These are phyloP conservation scores for Macquaria australasica DNA, from an alignment of 2,113 vertebrate species.

Conservation along the genomic window DNA sequence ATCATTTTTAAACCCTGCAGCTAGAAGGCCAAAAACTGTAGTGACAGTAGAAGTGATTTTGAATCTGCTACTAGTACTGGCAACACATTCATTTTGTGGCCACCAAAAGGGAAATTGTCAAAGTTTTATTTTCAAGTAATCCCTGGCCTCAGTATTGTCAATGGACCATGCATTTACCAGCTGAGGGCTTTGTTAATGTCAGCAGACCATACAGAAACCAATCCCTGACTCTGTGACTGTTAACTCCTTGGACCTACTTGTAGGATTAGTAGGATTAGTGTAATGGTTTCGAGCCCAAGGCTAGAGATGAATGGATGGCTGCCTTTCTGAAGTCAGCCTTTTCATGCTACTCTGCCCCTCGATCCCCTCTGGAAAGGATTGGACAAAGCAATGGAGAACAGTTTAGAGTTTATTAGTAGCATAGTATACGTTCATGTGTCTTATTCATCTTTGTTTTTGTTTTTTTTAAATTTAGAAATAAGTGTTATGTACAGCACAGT, in stretches of 20 bases:
- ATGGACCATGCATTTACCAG: conserved; percentile 15
- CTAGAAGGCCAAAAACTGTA: not conserved
- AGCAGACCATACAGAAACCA: conserved; percentile 38
- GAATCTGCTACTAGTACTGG: not conserved
- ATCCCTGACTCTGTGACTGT: conserved; percentile 22
- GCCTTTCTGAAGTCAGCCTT: conserved; percentile 18
- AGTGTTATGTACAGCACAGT: not conserved
- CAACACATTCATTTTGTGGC: not conserved
- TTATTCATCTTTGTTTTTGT: too few relatives aligned
- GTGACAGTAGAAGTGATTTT: not conserved
- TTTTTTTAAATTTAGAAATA: too few relatives aligned
- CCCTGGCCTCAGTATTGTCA: conserved; percentile 44
- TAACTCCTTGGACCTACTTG: conserved; percentile 15
- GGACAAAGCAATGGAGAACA: not conserved
- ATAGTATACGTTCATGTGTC: not conserved
- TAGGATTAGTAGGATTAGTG: conserved; percentile 61
- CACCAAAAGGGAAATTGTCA: not conserved
- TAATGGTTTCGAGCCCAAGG: conserved; percentile 45
- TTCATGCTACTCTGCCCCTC: conserved; percentile 18
- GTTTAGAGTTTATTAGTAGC: not conserved
- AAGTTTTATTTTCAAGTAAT: conserved; percentile 48
- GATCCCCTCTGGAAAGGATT: not conserved
- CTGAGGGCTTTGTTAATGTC: conserved; percentile 32
- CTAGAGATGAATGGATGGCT: conserved; percentile 36
- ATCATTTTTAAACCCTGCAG: not conserved